Percentiles rank a stretch among this genome's conserved stretches.
Conservation (phyloP, 2,797 vertebrate species). For the Delichon dasypus region DNA sequence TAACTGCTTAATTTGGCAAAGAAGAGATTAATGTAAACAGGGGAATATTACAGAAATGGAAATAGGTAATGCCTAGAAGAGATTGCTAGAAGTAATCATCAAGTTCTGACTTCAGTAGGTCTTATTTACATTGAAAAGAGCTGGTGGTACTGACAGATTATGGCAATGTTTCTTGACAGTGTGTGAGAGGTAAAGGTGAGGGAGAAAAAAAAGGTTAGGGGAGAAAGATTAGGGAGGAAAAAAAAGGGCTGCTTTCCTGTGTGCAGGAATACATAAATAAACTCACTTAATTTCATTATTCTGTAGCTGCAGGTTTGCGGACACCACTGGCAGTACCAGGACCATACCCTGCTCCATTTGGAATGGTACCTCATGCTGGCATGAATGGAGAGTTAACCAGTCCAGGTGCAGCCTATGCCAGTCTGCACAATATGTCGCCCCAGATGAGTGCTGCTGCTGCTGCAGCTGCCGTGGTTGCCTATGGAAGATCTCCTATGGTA, state of each 20-base stretch:
- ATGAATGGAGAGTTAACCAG: slow-evolving; percentile 93
- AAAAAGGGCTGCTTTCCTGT: neutral
- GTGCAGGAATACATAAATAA: neutral
- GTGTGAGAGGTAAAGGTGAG: neutral
- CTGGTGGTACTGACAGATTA: neutral
- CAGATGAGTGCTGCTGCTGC: slow-evolving; percentile 93
- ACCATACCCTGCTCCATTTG: slow-evolving; percentile 89
- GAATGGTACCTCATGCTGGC: slow-evolving; percentile 89
- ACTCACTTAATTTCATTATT: neutral
- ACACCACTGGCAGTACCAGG: slow-evolving; percentile 90
- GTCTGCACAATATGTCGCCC: slow-evolving; percentile 94
- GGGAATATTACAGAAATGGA: slow-evolving; percentile 15
- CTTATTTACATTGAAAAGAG: slow-evolving; percentile 13
- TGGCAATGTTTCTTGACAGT: neutral
- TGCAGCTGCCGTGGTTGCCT: slow-evolving; percentile 88
- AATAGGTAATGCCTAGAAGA: neutral
- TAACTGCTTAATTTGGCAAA: slow-evolving; percentile 43
- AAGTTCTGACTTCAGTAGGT: slow-evolving; percentile 10
- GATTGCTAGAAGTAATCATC: neutral
- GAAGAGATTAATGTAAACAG: slow-evolving; percentile 38
- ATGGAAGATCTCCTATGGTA: slow-evolving; percentile 94
- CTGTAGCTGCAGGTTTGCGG: slow-evolving; percentile 86
- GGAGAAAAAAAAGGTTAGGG: neutral
- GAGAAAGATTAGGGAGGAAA: accelerated
- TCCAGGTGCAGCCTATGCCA: slow-evolving; percentile 87